Conservation (phyloP, 2,888 invertebrate species). For the Rhagium mordax region DNA sequence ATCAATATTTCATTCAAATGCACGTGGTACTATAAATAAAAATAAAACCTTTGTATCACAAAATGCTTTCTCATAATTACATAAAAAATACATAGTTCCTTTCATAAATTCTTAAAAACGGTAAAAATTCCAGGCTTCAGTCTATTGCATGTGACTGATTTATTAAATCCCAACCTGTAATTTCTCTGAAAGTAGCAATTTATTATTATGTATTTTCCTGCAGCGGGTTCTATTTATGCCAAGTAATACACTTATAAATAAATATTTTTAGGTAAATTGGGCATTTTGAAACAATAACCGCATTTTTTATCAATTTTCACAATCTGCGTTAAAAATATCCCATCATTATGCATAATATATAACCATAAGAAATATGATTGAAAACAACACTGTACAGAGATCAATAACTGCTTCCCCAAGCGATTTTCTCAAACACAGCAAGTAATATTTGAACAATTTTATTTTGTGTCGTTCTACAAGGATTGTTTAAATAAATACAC, state of each 20-base stretch:
- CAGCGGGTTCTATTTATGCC: background rate
- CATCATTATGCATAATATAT: no score
- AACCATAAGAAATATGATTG: no score
- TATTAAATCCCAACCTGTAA: slow-evolving; percentile 4
- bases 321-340: background rate
- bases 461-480: no score
- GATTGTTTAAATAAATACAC: no score
- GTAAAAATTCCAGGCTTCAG: background rate
- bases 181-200: background rate
- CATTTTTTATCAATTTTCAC: background rate
- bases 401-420: no score
- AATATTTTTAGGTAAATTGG: background rate
- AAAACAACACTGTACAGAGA: no score
- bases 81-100: background rate
- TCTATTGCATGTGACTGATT: slow-evolving; percentile 11
- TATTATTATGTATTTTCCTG: background rate
- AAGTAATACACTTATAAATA: background rate
- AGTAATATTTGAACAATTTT: no score
- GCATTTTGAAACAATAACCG: background rate
- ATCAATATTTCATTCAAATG: no score
- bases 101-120: background rate
- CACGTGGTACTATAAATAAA: background rate
- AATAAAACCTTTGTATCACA: background rate
- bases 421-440: no score
- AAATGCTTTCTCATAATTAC: background rate